A percentile compares a stretch with the other conserved stretches of the same genome.
These are phyloP conservation scores for Cotesia vestalis DNA, from an alignment of 1,140 invertebrate genomes.

Conservation along the genomic window DNA sequence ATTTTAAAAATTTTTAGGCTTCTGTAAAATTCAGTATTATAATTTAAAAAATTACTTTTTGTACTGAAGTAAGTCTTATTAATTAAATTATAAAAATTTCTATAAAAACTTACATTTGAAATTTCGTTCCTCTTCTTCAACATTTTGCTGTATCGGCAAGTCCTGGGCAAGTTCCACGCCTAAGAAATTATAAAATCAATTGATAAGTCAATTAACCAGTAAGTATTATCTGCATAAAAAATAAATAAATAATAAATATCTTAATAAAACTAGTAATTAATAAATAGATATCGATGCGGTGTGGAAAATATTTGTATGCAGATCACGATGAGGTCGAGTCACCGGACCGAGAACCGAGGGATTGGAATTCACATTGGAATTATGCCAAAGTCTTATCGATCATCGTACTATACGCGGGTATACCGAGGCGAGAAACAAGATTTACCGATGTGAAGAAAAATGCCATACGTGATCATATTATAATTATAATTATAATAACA, in stretches of 20 bases:
- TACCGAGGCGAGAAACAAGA: conserved; percentile 1
- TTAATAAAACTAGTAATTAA: neutral
- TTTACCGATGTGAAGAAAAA: no score
- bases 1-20: no score
- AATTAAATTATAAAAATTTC: conserved; percentile 5
- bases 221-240: neutral
- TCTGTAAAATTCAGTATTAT: no score
- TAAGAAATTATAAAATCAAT: conserved; percentile 50
- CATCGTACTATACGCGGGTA: conserved; percentile 14
- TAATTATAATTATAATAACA: no score
- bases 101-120: conserved; percentile 74
- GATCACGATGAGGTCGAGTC: conserved; percentile 20
- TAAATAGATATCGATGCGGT: neutral
- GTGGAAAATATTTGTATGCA: conserved; percentile 17
- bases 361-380: conserved; percentile 34
- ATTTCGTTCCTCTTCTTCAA: conserved; percentile 79
- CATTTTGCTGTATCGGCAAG: conserved; percentile 67
- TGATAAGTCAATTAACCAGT: neutral
- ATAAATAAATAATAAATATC: conserved; percentile 11
- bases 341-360: conserved; percentile 17
- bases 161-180: conserved; percentile 78
- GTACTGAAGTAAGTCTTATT: no score
- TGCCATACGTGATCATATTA: no score
- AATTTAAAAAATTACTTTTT: no score
- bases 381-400: conserved; percentile 36